phyloP scores from a whole-genome alignment of 2,797 vertebrate species.

The Nyctalus aviator region DNA sequence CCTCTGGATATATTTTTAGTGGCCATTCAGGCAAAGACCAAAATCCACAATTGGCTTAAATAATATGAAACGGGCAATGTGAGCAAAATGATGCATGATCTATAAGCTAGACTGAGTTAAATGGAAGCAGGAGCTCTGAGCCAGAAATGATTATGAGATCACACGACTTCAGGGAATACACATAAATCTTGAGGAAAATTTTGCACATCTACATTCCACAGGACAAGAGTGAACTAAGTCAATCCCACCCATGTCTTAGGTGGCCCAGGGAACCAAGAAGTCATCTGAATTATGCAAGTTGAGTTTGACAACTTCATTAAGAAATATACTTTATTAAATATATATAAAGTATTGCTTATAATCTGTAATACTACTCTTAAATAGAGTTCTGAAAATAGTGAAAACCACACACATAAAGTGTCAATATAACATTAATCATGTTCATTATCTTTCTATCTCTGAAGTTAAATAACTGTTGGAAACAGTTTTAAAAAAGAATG shows the following conservation, averaged over 20 bases:
- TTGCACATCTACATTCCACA: not conserved
- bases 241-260: not conserved
- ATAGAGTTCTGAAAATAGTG: slow-evolving; percentile 6
- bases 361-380: slow-evolving; percentile 38
- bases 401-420: not conserved
- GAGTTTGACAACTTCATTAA: not conserved
- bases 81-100: not conserved
- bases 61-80: not conserved
- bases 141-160: not conserved
- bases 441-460: slow-evolving; percentile 13
- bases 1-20: not conserved
- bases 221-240: not conserved
- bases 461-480: not conserved
- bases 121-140: not conserved
- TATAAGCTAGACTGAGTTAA: not conserved
- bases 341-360: not conserved
- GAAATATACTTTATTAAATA: not conserved
- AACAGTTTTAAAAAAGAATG: slow-evolving; percentile 30
- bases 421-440: not conserved
- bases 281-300: not conserved
- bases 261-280: not conserved
- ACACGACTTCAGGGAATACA: not conserved
- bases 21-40: not conserved
- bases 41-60: not conserved
- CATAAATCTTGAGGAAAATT: not conserved